Conservation (phyloP, 2,113 vertebrate genomes). For the Anhinga rufa region DNA sequence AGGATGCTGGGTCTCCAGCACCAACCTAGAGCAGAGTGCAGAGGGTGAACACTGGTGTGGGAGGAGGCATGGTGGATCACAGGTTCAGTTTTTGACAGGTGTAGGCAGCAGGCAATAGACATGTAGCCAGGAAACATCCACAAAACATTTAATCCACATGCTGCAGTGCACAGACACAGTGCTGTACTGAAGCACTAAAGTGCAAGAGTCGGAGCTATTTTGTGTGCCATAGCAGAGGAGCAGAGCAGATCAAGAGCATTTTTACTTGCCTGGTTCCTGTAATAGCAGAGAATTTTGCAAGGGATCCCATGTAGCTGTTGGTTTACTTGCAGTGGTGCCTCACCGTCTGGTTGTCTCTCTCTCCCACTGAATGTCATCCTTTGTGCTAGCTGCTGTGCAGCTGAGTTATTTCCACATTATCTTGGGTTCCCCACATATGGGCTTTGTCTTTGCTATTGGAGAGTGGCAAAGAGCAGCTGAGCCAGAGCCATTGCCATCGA, state of each 20-base stretch:
- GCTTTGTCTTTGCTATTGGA: background rate
- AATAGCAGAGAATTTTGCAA: background rate
- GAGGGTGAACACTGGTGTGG: background rate
- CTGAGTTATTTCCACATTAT: background rate
- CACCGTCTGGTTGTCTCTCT: background rate
- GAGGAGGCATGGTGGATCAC: background rate
- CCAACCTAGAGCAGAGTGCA: background rate
- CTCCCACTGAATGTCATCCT: background rate
- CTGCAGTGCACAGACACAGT: background rate
- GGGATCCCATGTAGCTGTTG: background rate
- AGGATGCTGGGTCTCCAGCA: background rate
- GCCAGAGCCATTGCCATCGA: background rate
- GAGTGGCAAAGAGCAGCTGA: background rate
- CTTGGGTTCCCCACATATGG: background rate
- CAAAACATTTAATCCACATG: background rate
- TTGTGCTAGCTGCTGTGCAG: background rate
- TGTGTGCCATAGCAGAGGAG: background rate
- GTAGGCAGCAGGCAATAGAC: background rate
- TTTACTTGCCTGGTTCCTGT: background rate
- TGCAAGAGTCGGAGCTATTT: background rate
- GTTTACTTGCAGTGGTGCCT: background rate
- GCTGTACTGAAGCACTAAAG: background rate
- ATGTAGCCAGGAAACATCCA: background rate
- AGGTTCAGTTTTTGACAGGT: background rate
- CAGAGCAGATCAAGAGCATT: background rate